Evolutionary conservation across 2,797 vertebrate species (phyloP), one percentile per base, ranked within the genome.

Genomic region (Parauchenoglanis punctatus): DNA sequence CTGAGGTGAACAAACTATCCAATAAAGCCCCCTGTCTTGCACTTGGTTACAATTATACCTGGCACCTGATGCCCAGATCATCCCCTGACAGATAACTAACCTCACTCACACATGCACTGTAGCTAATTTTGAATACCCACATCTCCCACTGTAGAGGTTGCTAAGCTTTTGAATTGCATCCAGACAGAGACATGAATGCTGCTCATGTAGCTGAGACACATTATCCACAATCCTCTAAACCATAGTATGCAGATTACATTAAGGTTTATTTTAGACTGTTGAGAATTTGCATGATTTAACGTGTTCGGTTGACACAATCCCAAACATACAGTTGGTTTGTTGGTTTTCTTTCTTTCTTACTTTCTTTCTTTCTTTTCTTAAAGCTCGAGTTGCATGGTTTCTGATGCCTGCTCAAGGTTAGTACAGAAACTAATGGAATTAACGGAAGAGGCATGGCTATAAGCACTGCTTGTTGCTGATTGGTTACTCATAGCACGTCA

Each of bases 1-100:
- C 90, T 83, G 81, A 86, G 85, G 70, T 91, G 89, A 88, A 90
- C 81, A 89, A 89, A 87, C 81, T 89, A 88, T 86, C 85, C 58
- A 86, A 81, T 87, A 90, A 84, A 81, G 49, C 78, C 67, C 68
- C 85, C 73, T 86, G 76, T 87, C 54, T 58, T 65, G 84, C 89
- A 75, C 70, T 86, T 81, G 63, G 81, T 88, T 85, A 89, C 86
- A 87, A 77, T 91, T 91, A 88, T 84, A 90, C 85, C 76, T 86
- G 84, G 77, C 87, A 91, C 90, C 89, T 90, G 90, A 90, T 88
- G 72, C 87, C 86, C 76, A 83, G 68, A 49, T 87, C 77, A 85
- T 90, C 87, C 90, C 89, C 70, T 87, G 87, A 90, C 77, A 87
- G 82, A 85, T 86, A 68, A 85, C 81, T 87, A 85, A 88, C 77